Conservation (phyloP, 2,888 invertebrate genomes). For the Saturnia japonica region DNA sequence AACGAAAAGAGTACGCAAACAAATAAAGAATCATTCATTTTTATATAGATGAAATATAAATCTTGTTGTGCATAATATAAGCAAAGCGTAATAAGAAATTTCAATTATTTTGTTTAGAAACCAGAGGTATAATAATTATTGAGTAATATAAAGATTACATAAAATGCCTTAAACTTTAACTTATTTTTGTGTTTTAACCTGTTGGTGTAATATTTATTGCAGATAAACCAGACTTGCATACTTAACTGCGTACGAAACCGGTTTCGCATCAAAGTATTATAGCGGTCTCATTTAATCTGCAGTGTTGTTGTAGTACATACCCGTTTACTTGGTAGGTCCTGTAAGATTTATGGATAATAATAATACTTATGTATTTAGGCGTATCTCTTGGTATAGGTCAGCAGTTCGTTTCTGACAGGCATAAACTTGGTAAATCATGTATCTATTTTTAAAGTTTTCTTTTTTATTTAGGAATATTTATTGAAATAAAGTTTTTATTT, state of each 20-base stretch:
- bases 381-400: not conserved
- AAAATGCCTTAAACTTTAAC: too few relatives aligned
- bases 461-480: not conserved
- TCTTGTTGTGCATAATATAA: too few relatives aligned
- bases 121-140: too few relatives aligned
- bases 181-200: not conserved
- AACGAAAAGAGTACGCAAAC: too few relatives aligned
- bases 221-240: not conserved
- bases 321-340: not conserved
- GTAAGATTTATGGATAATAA: not conserved
- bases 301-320: not conserved
- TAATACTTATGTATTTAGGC: not conserved
- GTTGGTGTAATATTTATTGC: not conserved
- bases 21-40: too few relatives aligned
- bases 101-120: too few relatives aligned
- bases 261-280: not conserved
- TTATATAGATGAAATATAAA: too few relatives aligned
- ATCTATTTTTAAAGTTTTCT: not conserved
- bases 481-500: not conserved
- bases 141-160: too few relatives aligned
- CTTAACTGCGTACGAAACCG: not conserved
- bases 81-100: too few relatives aligned
- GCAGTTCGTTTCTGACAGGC: not conserved
- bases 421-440: not conserved
- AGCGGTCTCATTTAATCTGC: not conserved